Evolutionary conservation across 1,140 invertebrate genomes (phyloP).

Genomic region (Oreohelix idahoensis): DNA sequence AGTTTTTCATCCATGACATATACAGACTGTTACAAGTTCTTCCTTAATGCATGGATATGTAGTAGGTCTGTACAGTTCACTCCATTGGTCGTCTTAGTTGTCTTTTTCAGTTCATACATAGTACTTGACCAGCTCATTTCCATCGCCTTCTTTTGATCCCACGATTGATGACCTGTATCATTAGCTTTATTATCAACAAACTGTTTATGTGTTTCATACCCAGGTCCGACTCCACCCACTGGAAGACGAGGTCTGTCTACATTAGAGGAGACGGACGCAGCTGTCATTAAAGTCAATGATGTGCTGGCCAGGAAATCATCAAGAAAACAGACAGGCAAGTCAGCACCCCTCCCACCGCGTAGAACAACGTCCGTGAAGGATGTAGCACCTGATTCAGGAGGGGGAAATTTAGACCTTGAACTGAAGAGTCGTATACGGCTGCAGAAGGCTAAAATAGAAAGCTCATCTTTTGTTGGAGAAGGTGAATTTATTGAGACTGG

Average conservation of each 20-base stretch:
- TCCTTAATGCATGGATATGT: too few relatives aligned
- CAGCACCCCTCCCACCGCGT: constrained; percentile 59
- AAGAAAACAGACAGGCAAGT: constrained; percentile 58
- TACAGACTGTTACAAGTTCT: too few relatives aligned
- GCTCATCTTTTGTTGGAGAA: constrained; percentile 50
- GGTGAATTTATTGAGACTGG: constrained; percentile 41
- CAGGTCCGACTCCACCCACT: constrained; percentile 66
- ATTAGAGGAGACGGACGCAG: constrained; percentile 63
- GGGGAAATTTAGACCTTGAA: constrained; percentile 57
- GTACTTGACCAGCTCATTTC: too few relatives aligned
- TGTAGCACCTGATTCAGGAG: constrained; percentile 27
- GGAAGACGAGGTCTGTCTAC: constrained; percentile 59
- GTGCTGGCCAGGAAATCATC: constrained; percentile 57
- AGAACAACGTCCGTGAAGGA: constrained; percentile 58
- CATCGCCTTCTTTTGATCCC: too few relatives aligned
- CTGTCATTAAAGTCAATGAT: constrained; percentile 52
- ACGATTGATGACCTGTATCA: too few relatives aligned
- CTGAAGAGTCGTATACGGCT: constrained; percentile 67
- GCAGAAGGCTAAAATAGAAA: constrained; percentile 69
- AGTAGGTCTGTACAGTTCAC: too few relatives aligned
- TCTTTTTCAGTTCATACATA: too few relatives aligned
- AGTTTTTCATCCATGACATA: too few relatives aligned
- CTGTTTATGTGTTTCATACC: background rate
- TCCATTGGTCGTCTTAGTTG: too few relatives aligned
- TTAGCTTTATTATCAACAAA: background rate